Evolutionary conservation across 2,888 invertebrate genomes (phyloP), one percentile per base, ranked within the genome.

Genomic region (Rotaria magnacalcarata): DNA sequence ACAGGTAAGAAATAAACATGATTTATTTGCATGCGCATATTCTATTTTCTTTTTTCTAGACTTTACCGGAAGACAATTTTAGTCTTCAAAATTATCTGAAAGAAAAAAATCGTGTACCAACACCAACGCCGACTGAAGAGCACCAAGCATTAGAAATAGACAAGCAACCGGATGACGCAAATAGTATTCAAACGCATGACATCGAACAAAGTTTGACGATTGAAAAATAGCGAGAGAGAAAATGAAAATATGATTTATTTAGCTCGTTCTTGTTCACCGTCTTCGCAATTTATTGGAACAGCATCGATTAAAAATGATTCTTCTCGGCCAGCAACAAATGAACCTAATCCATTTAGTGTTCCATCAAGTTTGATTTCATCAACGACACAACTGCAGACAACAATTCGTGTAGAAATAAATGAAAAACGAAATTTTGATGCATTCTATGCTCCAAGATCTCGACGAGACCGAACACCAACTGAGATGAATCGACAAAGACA

Each of bases 61-160:
- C 24, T 24, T 43, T 80, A 47, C 80, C 80, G 5, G 43, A 21
- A n/a, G 80, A 43, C 24, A 14, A 47, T 24, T 80, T 80, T 47
- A 80, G 47, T 47, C 47, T 80, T 14, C 80, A 80, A 47, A 80
- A 47, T 80, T 80, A 80, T 47, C n/a, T 80, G 11, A 47, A n/a
- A 2, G 47, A 80, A 43, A 80, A 80, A n/a, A 80, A 67, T 67
- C 67, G 34, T 27, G 0, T 19, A 34, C 34, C 14, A 67, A 41
- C 27, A 27, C 27, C 67, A 27, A 5, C 11, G 16, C 34, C 27
- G 6, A 2, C 6, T 27, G 11, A 2, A 1, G n/a, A 60, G 2
- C n/a, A 60, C 7, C 11, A 0, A 47, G 2, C 47, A 10, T 0
- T 11, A 47, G 8, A 47, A 47, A 47, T 47, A 47, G 47, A 47